Evolutionary conservation across 2,888 invertebrate genomes (phyloP).

Genomic region (Cosmia trapezina): DNA sequence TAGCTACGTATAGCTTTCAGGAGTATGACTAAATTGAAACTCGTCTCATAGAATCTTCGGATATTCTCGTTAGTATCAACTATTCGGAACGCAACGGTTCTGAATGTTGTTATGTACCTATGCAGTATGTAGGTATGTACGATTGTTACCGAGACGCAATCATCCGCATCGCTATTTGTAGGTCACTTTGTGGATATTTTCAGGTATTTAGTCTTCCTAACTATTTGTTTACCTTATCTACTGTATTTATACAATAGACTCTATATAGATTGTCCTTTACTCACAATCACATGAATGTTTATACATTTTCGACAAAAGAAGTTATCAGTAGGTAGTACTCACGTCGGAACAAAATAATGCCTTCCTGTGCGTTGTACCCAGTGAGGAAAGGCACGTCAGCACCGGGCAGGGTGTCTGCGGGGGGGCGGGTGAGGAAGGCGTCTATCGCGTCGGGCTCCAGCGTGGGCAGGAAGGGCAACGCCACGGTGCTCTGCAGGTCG

Average conservation of each 20-base stretch:
- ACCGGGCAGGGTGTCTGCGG: constrained; percentile 86
- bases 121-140: background rate
- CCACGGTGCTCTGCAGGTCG: constrained; percentile 90
- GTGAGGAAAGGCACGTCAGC: constrained; percentile 91
- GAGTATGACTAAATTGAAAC: background rate
- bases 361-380: constrained; percentile 92
- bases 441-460: constrained; percentile 83
- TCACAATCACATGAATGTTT: background rate
- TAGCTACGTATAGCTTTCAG: background rate
- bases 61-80: constrained; percentile 2
- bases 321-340: constrained; percentile 66
- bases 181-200: constrained; percentile 18
- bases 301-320: background rate
- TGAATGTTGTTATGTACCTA: background rate
- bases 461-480: constrained; percentile 91
- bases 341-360: constrained; percentile 91
- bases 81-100: background rate
- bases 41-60: background rate
- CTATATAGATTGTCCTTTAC: background rate
- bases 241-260: background rate
- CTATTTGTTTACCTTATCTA: background rate
- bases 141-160: constrained; percentile 30
- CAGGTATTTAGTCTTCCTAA: background rate
- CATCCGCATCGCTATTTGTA: constrained; percentile 26
- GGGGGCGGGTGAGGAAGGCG: constrained; percentile 90